Evolutionary conservation across 2,113 vertebrate species (phyloP), one percentile per base, ranked within the genome.

Genomic region (Oncorhynchus gorbuscha): DNA sequence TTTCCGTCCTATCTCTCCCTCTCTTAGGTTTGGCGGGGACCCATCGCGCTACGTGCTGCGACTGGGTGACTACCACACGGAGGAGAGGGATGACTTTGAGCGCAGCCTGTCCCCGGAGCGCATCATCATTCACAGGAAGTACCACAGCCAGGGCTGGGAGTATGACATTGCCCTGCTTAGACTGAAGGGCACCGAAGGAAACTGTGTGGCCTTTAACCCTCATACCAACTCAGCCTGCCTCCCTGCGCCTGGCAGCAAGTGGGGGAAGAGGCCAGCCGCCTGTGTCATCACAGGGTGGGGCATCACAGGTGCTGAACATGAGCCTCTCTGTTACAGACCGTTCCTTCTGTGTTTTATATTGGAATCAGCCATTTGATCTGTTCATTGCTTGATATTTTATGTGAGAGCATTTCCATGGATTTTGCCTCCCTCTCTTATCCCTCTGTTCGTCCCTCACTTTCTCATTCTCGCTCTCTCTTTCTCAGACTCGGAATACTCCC

Each of bases 201-300:
- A 86, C 74, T 96, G 96, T 48, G 89, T 96, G 76, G 88, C 94
- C 22, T 96, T 95, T 89, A 96, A 93, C 86, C 93, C 69, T 32
- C 94, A 95, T 0, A 93, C 95, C 6, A 90, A 90, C n/a, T 91
- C 95, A 0, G 83, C 94, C 78, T 97, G 96, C 89, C 89, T 97
- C 72, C 96, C 95, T 0, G 69, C 85, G 74, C 35, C 69, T 1
- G 79, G 83, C 3, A 78, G 49, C 75, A 89, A 24, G 80, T 62
- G 69, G 82, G 81, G 84, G 74, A 92, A 86, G 78, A 90, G 88
- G 39, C 91, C 90, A 3, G 76, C 88, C 1, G 89, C 92, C 55
- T 97, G 95, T 72, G 86, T 96, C 76, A 96, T 97, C 81, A 96
- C 95, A 0, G 95, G 95, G 75, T 97, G 96, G 96, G 95, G 95